Evolutionary conservation across 2,888 invertebrate species (phyloP).

Genomic region (Tetramorium bicarinatum): DNA sequence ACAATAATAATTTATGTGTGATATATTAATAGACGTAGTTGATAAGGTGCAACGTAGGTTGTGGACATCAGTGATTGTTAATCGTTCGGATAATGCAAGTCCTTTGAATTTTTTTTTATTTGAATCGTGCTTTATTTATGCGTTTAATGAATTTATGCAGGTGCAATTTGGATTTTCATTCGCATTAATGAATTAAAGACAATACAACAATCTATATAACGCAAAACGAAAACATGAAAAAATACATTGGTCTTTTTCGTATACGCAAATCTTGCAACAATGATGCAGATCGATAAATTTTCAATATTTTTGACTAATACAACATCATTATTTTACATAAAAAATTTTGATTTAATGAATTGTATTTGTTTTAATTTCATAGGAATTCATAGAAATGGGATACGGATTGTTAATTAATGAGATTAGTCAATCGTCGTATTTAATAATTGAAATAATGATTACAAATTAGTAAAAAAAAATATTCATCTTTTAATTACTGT

Average conservation of each 20-base stretch:
- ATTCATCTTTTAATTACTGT: neutral
- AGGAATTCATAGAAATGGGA: neutral
- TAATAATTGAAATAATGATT: conserved; percentile 3
- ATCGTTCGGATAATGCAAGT: neutral
- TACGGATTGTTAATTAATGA: neutral
- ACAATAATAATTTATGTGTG: conserved; percentile 49
- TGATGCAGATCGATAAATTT: neutral
- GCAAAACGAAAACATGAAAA: neutral
- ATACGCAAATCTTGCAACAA: neutral
- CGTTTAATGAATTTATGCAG: neutral
- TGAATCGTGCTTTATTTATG: neutral
- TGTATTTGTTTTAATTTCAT: neutral
- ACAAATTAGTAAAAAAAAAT: neutral
- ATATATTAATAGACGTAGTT: conserved; percentile 39
- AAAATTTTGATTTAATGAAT: neutral
- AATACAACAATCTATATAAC: neutral
- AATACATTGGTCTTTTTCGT: neutral
- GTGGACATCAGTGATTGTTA: conserved; percentile 12
- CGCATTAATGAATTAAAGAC: neutral
- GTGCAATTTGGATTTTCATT: conserved; percentile 3
- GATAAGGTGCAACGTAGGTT: conserved; percentile 23
- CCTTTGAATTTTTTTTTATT: neutral
- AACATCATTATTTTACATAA: neutral
- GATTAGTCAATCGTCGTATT: neutral
- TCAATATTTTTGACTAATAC: neutral